Conservation (phyloP, 2,888 invertebrate genomes). For the Monochamus alternatus region DNA sequence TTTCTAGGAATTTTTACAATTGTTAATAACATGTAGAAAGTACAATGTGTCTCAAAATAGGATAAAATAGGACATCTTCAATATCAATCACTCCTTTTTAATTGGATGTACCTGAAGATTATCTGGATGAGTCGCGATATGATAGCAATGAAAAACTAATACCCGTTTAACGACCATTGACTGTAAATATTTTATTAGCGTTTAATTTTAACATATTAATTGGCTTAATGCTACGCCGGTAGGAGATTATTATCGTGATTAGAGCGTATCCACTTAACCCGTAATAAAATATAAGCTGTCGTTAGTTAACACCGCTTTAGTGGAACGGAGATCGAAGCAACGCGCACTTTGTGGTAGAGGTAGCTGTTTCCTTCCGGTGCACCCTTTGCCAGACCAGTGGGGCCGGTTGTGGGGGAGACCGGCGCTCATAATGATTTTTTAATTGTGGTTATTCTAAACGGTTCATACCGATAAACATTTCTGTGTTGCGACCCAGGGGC, state of each 20-base stretch:
- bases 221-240: slow-evolving; percentile 30
- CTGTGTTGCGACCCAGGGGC: too few species aligned
- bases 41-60: too few species aligned
- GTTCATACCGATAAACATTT: background rate
- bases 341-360: slow-evolving; percentile 41
- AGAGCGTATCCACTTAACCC: slow-evolving; percentile 40
- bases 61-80: too few species aligned
- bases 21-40: too few species aligned
- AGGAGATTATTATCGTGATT: slow-evolving; percentile 41
- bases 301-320: slow-evolving; percentile 39
- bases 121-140: background rate
- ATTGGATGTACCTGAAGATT: too few species aligned
- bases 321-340: slow-evolving; percentile 35
- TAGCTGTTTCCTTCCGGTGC: slow-evolving; percentile 43
- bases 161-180: background rate
- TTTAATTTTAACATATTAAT: slow-evolving; percentile 34
- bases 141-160: background rate
- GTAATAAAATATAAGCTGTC: slow-evolving; percentile 43
- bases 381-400: slow-evolving; percentile 37
- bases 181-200: slow-evolving; percentile 28
- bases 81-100: too few species aligned
- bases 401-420: slow-evolving; percentile 23
- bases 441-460: slow-evolving; percentile 4
- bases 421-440: slow-evolving; percentile 19
- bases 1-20: too few species aligned